A percentile compares a stretch with the other conserved stretches of the same genome.
Evolutionary conservation across 2,888 invertebrate species (phyloP).

Genomic region (Hypolimnas misippus): DNA sequence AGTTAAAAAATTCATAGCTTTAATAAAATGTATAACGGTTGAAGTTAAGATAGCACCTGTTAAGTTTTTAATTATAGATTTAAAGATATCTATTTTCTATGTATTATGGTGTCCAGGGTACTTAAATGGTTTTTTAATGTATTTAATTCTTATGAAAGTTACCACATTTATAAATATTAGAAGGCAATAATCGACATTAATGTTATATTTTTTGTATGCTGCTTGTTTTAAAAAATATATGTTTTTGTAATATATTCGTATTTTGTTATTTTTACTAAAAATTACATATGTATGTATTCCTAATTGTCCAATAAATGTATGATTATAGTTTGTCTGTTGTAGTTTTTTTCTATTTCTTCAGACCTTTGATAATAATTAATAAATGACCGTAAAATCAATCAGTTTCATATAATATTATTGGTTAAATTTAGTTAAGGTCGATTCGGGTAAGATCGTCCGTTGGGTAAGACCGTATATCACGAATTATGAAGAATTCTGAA

Average conservation of each 20-base stretch:
- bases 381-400: too few species aligned
- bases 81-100: slow-evolving; percentile 1
- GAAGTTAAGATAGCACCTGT: background rate
- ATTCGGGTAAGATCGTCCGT: too few species aligned
- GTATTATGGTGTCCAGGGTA: slow-evolving; percentile 13
- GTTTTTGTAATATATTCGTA: background rate
- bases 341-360: too few species aligned
- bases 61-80: slow-evolving; percentile 1
- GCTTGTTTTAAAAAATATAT: background rate
- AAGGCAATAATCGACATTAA: background rate
- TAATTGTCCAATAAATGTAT: too few species aligned
- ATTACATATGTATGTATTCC: too few species aligned
- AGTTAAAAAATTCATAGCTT: slow-evolving; percentile 8
- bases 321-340: too few species aligned
- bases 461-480: too few species aligned
- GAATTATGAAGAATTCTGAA: too few species aligned
- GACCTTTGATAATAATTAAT: too few species aligned
- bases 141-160: slow-evolving; percentile 2
- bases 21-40: slow-evolving; percentile 11
- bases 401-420: too few species aligned
- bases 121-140: slow-evolving; percentile 1
- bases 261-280: background rate
- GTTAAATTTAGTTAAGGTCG: too few species aligned
- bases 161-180: slow-evolving; percentile 2
- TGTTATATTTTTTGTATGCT: background rate